A percentile compares a stretch with the other conserved stretches of the same genome.
These are phyloP conservation scores for Aphelocoma coerulescens DNA, from an alignment of 2,113 vertebrate species.

Conservation along the genomic window DNA sequence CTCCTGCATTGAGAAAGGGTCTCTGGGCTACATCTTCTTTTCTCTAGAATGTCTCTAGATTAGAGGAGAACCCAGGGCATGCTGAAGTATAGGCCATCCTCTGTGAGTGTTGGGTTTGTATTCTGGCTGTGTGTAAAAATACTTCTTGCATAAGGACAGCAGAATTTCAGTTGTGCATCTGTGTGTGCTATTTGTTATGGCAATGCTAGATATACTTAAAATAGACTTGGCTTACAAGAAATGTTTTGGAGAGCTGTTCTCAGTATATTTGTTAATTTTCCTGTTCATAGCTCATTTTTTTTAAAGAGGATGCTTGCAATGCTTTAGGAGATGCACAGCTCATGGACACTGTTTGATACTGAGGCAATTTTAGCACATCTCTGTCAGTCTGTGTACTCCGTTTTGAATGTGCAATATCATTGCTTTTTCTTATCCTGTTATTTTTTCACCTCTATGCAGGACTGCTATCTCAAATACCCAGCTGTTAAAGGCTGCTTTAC, in stretches of 20 bases:
- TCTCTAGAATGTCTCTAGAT: background rate
- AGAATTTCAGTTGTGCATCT: background rate
- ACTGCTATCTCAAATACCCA: background rate
- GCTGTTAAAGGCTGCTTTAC: background rate
- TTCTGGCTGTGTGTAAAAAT: background rate
- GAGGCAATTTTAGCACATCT: background rate
- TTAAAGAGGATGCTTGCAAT: background rate
- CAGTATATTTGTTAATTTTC: background rate
- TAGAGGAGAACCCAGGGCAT: background rate
- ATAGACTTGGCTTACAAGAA: background rate
- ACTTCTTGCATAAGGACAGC: background rate
- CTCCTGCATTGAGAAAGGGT: background rate
- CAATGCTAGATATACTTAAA: background rate
- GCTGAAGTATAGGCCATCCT: background rate
- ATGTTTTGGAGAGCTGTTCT: background rate
- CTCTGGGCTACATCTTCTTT: background rate
- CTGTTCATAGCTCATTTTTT: background rate
- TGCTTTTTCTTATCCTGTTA: background rate
- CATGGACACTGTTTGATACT: background rate
- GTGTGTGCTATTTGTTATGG: background rate
- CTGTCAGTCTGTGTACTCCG: background rate
- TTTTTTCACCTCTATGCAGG: background rate
- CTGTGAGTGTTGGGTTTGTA: rapidly evolving
- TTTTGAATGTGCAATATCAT: background rate
- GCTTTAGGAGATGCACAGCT: background rate